phyloP scores from a whole-genome alignment of 1,140 invertebrate species.

The Anastrepha obliqua region DNA sequence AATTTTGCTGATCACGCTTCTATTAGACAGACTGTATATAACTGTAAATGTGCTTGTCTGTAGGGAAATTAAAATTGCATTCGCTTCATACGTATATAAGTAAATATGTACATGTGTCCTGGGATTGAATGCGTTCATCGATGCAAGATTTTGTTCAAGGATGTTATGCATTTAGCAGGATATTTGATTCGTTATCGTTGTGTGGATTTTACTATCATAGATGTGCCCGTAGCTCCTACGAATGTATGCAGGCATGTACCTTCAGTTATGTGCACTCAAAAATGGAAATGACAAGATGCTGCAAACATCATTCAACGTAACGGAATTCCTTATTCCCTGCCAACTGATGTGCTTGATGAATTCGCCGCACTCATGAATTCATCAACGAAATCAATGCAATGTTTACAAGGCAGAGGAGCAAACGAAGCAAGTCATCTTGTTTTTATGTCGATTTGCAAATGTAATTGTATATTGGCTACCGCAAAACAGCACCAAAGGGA shows the following conservation, averaged over 20 bases:
- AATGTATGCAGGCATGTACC: background rate
- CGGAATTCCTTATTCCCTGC: background rate
- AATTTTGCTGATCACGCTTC: no score
- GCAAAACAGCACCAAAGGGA: background rate
- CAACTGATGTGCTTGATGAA: conserved; percentile 37
- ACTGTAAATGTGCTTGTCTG: no score
- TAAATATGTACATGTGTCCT: no score
- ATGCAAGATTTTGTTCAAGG: no score
- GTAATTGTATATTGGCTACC: conserved; percentile 4
- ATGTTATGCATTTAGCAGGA: conserved; percentile 21
- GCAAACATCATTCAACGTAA: background rate
- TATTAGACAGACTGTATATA: no score
- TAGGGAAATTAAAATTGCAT: no score
- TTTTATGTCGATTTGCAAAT: conserved; percentile 44
- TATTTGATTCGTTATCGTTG: background rate
- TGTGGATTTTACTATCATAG: background rate
- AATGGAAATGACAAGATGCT: background rate
- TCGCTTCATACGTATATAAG: no score
- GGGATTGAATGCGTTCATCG: no score
- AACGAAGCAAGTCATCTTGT: conserved; percentile 24
- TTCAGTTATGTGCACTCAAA: background rate
- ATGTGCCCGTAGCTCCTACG: background rate
- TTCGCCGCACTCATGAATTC: conserved; percentile 34
- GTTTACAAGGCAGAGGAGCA: background rate
- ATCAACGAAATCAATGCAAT: conserved; percentile 32